Evolutionary conservation across 2,888 invertebrate species (phyloP).

Genomic region (Elegia similella): DNA sequence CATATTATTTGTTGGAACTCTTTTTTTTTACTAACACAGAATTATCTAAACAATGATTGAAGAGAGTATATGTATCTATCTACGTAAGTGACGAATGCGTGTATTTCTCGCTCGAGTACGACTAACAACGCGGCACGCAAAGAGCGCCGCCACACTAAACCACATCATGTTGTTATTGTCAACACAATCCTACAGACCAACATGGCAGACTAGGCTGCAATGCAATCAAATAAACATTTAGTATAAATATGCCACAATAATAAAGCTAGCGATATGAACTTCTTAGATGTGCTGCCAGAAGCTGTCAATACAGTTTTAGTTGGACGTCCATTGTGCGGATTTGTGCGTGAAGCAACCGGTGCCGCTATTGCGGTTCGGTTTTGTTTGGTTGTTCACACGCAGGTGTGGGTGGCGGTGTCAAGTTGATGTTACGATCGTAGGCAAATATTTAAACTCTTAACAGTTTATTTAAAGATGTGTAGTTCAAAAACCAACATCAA

Average conservation of each 20-base stretch:
- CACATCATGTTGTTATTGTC: not conserved
- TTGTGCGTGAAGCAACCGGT: not conserved
- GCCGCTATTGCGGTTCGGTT: slow-evolving; percentile 16
- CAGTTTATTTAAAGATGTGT: slow-evolving; percentile 23
- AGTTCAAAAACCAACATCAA: slow-evolving; percentile 4
- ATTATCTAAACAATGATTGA: not conserved
- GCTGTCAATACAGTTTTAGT: slow-evolving; percentile 20
- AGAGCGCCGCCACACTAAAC: not conserved
- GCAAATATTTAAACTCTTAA: slow-evolving; percentile 24
- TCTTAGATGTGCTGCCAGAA: not conserved
- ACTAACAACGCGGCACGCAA: slow-evolving; percentile 23
- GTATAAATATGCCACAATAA: not conserved
- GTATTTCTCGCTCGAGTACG: slow-evolving; percentile 36
- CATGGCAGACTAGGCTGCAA: not conserved
- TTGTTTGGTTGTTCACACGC: slow-evolving; percentile 27
- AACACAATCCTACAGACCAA: not conserved
- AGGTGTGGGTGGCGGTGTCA: slow-evolving; percentile 24
- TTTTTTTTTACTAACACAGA: not conserved
- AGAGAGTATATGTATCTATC: slow-evolving; percentile 8
- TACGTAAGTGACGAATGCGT: slow-evolving; percentile 31
- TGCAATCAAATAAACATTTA: not conserved
- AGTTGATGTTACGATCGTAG: slow-evolving; percentile 19
- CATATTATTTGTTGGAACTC: no score
- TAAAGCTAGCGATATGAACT: not conserved
- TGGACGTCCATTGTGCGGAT: slow-evolving; percentile 14